Evolutionary conservation across 2,888 invertebrate species (phyloP).

Genomic region (Sisyra nigra): DNA sequence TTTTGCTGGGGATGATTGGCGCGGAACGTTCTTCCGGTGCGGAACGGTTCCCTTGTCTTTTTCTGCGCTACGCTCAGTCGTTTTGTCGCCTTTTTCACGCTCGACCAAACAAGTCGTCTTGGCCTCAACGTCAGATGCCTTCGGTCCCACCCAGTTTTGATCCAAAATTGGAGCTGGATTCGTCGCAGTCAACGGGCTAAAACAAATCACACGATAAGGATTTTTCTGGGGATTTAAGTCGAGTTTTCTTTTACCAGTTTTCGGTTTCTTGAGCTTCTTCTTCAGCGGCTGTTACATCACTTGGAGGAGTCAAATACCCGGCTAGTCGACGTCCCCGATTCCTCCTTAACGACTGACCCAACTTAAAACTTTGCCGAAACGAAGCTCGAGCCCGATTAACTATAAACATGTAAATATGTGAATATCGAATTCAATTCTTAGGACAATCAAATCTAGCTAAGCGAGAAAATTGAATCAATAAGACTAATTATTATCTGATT

Average conservation of each 20-base stretch:
- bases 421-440: too few species aligned
- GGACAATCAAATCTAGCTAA: too few species aligned
- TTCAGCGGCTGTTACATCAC: slow-evolving; percentile 43
- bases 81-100: slow-evolving; percentile 2
- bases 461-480: too few species aligned
- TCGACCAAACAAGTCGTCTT: slow-evolving; percentile 12
- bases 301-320: slow-evolving; percentile 40
- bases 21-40: background rate
- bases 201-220: slow-evolving; percentile 11
- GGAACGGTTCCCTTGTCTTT: background rate
- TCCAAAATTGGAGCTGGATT: slow-evolving; percentile 32
- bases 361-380: slow-evolving; percentile 38
- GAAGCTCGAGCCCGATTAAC: slow-evolving; percentile 49
- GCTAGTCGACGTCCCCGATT: slow-evolving; percentile 36
- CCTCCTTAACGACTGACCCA: slow-evolving; percentile 30
- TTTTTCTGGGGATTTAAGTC: background rate
- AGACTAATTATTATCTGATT: too few species aligned
- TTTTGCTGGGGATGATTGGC: background rate
- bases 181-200: slow-evolving; percentile 34
- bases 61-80: slow-evolving; percentile 1
- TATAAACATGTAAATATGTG: slow-evolving; percentile 19
- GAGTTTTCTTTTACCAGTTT: slow-evolving; percentile 22
- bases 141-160: slow-evolving; percentile 26
- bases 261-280: slow-evolving; percentile 35
- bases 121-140: slow-evolving; percentile 14